Evolutionary conservation across 2,797 vertebrate genomes (phyloP).

Genomic region (Forpus xanthops): DNA sequence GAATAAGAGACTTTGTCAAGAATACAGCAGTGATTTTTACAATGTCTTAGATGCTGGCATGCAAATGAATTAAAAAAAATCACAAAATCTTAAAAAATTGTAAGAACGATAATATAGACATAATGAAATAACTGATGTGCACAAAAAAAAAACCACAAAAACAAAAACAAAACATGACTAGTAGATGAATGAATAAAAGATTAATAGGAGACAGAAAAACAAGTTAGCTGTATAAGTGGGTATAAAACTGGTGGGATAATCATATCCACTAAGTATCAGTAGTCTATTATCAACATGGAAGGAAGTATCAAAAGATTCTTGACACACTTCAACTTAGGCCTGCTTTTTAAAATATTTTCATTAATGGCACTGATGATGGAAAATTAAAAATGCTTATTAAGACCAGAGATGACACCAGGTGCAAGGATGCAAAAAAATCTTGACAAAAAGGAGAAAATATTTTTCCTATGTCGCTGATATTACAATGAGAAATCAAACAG

Average conservation of each 20-base stretch:
- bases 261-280: not conserved
- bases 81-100: not conserved
- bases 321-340: not conserved
- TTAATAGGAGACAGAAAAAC: not conserved
- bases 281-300: not conserved
- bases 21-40: not conserved
- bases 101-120: not conserved
- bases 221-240: not conserved
- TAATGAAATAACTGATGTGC: not conserved
- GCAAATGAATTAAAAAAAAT: not conserved
- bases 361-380: not conserved
- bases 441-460: not conserved
- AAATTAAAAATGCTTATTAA: not conserved
- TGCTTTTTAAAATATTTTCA: not conserved
- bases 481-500: not conserved
- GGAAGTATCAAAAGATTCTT: not conserved
- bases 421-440: not conserved
- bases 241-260: not conserved
- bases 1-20: not conserved
- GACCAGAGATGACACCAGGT: not conserved
- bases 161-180: not conserved
- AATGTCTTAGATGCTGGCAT: not conserved
- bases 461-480: not conserved
- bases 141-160: too few relatives aligned
- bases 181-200: not conserved